Evolutionary conservation across 2,113 vertebrate species (phyloP).

Genomic region (Silurus asotus): DNA sequence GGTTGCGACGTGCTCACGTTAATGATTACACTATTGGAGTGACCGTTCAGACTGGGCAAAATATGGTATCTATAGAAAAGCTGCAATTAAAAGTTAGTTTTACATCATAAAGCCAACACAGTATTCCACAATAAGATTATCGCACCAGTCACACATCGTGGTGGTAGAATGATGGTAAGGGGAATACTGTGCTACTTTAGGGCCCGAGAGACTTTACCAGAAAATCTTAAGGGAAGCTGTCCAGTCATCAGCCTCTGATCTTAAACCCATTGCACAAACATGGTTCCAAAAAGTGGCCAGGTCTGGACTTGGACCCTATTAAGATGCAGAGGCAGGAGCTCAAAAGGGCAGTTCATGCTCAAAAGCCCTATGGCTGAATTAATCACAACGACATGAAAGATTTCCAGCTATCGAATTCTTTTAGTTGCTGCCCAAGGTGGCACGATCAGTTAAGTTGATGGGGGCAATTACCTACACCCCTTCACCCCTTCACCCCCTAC

Average conservation of each 20-base stretch:
- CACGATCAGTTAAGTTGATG: slow-evolving; percentile 53
- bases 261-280: background rate
- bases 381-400: background rate
- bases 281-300: background rate
- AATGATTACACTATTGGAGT: background rate
- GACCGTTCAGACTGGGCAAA: background rate
- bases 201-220: background rate
- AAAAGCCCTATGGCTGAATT: background rate
- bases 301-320: background rate
- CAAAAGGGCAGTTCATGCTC: background rate
- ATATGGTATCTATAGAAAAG: background rate
- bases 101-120: background rate
- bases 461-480: slow-evolving; percentile 60
- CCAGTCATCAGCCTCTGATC: background rate
- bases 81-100: no score
- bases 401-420: background rate
- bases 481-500: slow-evolving; percentile 48
- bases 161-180: background rate
- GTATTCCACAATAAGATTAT: background rate
- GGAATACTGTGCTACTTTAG: background rate
- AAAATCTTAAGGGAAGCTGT: background rate
- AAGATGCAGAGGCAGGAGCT: background rate
- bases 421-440: slow-evolving; percentile 25
- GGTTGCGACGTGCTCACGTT: background rate
- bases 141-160: background rate